Base-by-base conservation (phyloP, 2,888 invertebrate species). In the Diarsia mendica region DNA sequence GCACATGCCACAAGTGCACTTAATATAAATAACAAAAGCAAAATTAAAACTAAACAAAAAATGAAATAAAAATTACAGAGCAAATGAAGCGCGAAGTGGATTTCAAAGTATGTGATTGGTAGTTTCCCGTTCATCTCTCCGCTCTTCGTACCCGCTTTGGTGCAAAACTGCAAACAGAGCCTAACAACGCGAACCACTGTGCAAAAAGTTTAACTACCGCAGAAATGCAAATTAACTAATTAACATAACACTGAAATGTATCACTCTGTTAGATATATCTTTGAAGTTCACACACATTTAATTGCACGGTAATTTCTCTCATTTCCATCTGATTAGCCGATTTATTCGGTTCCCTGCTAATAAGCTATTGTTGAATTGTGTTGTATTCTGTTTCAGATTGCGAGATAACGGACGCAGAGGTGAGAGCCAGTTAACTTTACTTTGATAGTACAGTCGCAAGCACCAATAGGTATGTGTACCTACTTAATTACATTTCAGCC, bases 371-470 rank as follows among this genome's bases (percentile, higher is more conserved):
- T 94, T 94, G 90, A 93, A 76, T 72, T 80, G 84, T 87, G 87
- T 76, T 89, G 83, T 92, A 92, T 92, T 94, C 91, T 94, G 89
- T 94, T 94, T 84, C 94, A 94, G 95, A 95, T 95, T 85, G 72
- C 86, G 85, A 88, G 92, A 93, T 91, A 90, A 84, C 85, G 72
- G 81, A 72, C 33, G 60, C 75, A 70, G 78, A 88, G 90, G 91
- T 90, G 92, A 89, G 90, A 92, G 91, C 82, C 83, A 72, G 69
- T 85, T 82, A 63, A 77, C 23, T 63, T 63, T 79, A 75, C 75
- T 85, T 77, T 60, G 64, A 8, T 63, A 63, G 44, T 44, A 63
- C 63, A 63, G 46, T 63, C 63, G 4, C n/a, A 44, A 15, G 8
- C 44, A 23, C n/a, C 18, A 8, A 15, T n/a, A 63, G 44, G 46